Conservation (phyloP, 2,113 vertebrate genomes). For the Daubentonia madagascariensis region DNA sequence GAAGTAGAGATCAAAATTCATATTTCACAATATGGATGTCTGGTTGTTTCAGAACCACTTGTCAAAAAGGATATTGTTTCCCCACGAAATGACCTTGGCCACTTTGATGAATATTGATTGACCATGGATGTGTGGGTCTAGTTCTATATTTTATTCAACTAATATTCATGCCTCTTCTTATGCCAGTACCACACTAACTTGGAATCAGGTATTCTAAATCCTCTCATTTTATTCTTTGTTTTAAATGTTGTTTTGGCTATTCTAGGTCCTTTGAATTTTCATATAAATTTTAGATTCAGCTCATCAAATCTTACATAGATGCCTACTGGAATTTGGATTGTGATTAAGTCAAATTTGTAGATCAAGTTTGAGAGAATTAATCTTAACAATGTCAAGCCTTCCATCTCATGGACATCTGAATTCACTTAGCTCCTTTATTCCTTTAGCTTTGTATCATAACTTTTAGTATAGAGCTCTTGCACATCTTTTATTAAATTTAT, state of each 20-base stretch:
- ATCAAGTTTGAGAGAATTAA: neutral
- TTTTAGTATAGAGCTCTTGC: neutral
- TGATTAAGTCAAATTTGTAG: neutral
- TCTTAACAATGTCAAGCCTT: neutral
- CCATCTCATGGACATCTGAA: neutral
- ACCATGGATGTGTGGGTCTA: fast-evolving
- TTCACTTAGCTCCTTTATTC: neutral
- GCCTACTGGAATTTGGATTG: neutral
- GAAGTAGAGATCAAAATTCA: neutral
- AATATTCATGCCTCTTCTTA: neutral
- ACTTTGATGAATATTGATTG: neutral
- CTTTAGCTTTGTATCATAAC: neutral
- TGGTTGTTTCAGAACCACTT: neutral
- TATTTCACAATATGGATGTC: neutral
- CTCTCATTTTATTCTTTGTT: neutral
- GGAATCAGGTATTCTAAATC: neutral
- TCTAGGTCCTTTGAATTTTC: neutral
- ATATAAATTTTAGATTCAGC: neutral
- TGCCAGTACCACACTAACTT: neutral
- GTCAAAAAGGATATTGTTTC: neutral
- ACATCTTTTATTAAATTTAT: neutral
- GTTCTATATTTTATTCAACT: neutral
- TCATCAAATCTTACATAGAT: neutral
- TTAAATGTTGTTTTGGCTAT: neutral
- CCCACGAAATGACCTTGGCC: neutral